A percentile compares a stretch with the other conserved stretches of the same genome.
Conservation (phyloP, 2,888 invertebrate genomes). For the Hemicrepidius hirtus region DNA sequence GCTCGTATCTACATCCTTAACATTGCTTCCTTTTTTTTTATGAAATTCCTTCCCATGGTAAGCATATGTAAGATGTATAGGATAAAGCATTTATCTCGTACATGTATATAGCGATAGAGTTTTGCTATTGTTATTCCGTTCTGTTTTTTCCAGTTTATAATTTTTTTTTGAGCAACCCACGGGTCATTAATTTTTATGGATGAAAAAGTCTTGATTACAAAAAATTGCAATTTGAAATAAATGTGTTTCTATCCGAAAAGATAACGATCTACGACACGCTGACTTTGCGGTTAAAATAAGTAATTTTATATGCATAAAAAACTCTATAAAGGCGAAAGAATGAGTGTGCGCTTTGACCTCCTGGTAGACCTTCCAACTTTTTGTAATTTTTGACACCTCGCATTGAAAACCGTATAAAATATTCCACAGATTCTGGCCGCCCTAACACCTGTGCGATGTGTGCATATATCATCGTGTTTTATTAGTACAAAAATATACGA, state of each 20-base stretch:
- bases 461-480: constrained; percentile 69
- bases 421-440: constrained; percentile 49
- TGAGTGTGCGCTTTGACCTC: constrained; percentile 50
- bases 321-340: constrained; percentile 35
- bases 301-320: constrained; percentile 30
- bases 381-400: constrained; percentile 49
- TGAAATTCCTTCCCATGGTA: no score
- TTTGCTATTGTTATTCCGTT: no score
- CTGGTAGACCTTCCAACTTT: constrained; percentile 43
- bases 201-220: constrained; percentile 2
- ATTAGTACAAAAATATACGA: constrained; percentile 66
- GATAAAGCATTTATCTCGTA: no score
- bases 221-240: background rate
- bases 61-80: no score
- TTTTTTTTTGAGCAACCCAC: background rate
- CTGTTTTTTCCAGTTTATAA: no score
- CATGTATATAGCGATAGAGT: no score
- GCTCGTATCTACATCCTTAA: no score
- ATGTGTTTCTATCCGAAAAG: constrained; percentile 1
- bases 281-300: constrained; percentile 38
- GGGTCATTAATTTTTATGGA: constrained; percentile 1
- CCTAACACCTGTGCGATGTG: constrained; percentile 67
- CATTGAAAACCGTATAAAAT: constrained; percentile 50
- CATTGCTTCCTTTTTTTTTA: no score
- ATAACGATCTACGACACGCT: constrained; percentile 30